A percentile compares a stretch with the other conserved stretches of the same genome.
Evolutionary conservation across 2,797 vertebrate species (phyloP).

Genomic region (Alfaro cultratus): DNA sequence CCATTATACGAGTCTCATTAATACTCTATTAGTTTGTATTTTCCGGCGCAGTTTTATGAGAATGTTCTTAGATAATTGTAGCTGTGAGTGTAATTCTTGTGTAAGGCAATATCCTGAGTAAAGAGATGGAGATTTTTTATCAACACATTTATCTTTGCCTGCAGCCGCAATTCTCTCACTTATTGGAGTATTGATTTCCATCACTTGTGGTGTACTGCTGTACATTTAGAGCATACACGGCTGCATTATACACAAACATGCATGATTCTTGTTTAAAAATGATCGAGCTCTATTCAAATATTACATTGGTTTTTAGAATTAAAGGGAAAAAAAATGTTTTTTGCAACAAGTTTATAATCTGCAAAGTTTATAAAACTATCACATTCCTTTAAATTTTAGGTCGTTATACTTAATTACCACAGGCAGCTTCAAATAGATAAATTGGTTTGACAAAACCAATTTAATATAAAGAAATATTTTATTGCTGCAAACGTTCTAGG

Average conservation of each 20-base stretch:
- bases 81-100: conserved; percentile 38
- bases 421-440: not conserved
- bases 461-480: conserved; percentile 9
- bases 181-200: conserved; percentile 59
- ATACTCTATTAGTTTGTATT: conserved; percentile 9
- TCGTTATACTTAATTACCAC: not conserved
- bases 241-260: conserved; percentile 12
- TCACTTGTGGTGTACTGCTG: conserved; percentile 1
- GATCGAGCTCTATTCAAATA: conserved; percentile 27
- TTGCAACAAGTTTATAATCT: not conserved
- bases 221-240: conserved; percentile 19
- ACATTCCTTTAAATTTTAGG: not conserved
- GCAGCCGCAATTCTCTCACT: conserved; percentile 48
- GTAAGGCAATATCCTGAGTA: conserved; percentile 53
- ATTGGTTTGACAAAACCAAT: not conserved
- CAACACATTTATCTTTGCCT: conserved; percentile 65
- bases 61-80: conserved; percentile 48
- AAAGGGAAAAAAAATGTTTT: conserved; percentile 9
- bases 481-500: not conserved
- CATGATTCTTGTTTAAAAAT: conserved; percentile 21
- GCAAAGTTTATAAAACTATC: not conserved
- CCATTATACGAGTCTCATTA: conserved; percentile 18
- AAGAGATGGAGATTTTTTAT: conserved; percentile 63
- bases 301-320: conserved; percentile 34
- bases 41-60: not conserved